Evolutionary conservation across 2,888 invertebrate genomes (phyloP), one percentile per base, ranked within the genome.

Genomic region (Molanna angustata): DNA sequence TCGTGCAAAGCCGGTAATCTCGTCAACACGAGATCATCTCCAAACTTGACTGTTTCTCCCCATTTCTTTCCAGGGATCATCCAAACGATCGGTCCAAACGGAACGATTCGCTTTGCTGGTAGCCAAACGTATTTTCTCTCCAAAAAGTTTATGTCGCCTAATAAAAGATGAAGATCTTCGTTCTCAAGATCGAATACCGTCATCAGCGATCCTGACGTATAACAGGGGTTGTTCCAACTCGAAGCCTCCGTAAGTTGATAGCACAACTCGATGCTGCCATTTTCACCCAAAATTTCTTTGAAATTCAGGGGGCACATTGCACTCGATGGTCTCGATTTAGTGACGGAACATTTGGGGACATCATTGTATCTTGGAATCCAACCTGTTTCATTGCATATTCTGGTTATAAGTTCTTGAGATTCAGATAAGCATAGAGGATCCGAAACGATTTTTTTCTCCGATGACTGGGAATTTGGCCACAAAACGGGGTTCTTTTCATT

Each of bases 31-130:
- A 20, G 55, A n/a, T 63, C 61, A 11, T 55, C 55, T 9, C 54
- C 55, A 18, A 61, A 47, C 22, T 62, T 46, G 7, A 67, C 56
- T n/a, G 60, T 32, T 43, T 65, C 60, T 19, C 66, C 66, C 67
- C 67, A 70, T 14, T 58, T 56, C 45, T 63, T 55, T 3, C 80
- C 81, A 1, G 80, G 78, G 49, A 78, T 69, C 16, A 66, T 64
- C 73, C 78, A 76, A 4, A 70, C 66, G 13, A 76, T 61, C 16
- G 77, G 76, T 52, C 70, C 68, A 57, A 72, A 76, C 27, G 65
- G 57, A 43, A 69, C 69, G n/a, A 63, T 61, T 32, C 79, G 69
- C 39, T 67, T 67, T 2, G 73, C 71, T 13, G 80, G 80, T 48
- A 81, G 60, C 80, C 82, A 82, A 50, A 79, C 68, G 19, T 61